Percentiles rank a stretch among this genome's conserved stretches.
Evolutionary conservation across 2,113 vertebrate species (phyloP).

Genomic region (Aplodontia rufa): DNA sequence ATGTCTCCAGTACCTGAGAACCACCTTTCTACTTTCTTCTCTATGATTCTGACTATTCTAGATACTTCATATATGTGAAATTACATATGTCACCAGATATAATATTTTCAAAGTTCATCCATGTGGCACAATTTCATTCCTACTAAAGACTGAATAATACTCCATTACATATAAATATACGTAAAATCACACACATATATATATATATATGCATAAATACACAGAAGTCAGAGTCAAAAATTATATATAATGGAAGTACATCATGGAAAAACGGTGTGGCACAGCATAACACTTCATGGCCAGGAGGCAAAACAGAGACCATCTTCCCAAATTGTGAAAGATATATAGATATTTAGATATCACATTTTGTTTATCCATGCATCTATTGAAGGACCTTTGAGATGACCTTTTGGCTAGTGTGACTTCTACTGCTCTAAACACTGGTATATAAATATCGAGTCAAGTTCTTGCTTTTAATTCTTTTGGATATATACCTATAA

Average conservation of each 20-base stretch:
- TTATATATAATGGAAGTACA: neutral
- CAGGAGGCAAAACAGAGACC: neutral
- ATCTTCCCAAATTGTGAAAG: no score
- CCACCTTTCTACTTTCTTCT: neutral
- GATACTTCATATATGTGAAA: neutral
- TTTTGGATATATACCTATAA: neutral
- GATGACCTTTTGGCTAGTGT: neutral
- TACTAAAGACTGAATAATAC: neutral
- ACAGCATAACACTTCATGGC: no score
- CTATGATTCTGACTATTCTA: neutral
- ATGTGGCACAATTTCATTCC: neutral
- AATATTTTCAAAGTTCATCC: neutral
- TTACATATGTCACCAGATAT: neutral
- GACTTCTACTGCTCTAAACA: neutral
- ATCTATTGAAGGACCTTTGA: neutral
- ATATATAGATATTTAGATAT: no score
- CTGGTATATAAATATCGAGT: neutral
- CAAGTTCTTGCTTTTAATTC: neutral
- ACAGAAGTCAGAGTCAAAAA: no score
- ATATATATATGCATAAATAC: no score
- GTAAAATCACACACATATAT: neutral
- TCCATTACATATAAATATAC: neutral
- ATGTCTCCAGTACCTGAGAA: neutral
- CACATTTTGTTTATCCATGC: neutral
- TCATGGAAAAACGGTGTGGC: no score